Evolutionary conservation across 2,888 invertebrate species (phyloP), one percentile per base, ranked within the genome.

Genomic region (Invenusta paracnida): DNA sequence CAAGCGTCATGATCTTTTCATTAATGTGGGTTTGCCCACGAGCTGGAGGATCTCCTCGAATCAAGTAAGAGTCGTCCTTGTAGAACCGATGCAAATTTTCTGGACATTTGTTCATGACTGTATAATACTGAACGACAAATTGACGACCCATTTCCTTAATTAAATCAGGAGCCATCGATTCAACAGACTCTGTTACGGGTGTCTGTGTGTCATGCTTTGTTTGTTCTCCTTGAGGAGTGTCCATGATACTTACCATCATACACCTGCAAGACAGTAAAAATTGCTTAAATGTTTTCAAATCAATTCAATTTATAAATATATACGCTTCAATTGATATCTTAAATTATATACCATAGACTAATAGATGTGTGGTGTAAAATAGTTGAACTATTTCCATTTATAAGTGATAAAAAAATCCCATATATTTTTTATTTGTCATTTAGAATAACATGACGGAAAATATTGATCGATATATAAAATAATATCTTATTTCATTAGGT

Each of bases 111-210:
- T 85, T 85, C 85, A 85, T 85, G 27, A 85, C 79, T 1, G 85
- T 73, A 29, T 85, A 85, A 28, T 83, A 85, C 30, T 85, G 85
- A n/a, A 85, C 29, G 30, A 85, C 85, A 30, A 85, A 85, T 81
- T 85, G 81, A 25, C 48, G 83, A 48, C 83, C 48, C 23, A 83
- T 48, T 83, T 30, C 48, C 1, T 30, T 83, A 2, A 83, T 83
- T 48, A 83, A 83, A 31, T 83, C 83, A 23, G 31, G 83, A 25
- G 30, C 29, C 83, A 83, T 83, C 17, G 30, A 31, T 30, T 31
- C 83, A 29, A 83, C 83, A 83, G 83, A 48, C 17, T 48, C 48
- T 48, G 48, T 48, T 5, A 48, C 48, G 5, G 48, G 48, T 17
- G 48, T 11, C 17, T 48, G 48, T 11, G 11, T 17, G 17, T 48